These are phyloP conservation scores for Tangara arthus DNA, from an alignment of 2,797 vertebrate species.

Conservation along the genomic window DNA sequence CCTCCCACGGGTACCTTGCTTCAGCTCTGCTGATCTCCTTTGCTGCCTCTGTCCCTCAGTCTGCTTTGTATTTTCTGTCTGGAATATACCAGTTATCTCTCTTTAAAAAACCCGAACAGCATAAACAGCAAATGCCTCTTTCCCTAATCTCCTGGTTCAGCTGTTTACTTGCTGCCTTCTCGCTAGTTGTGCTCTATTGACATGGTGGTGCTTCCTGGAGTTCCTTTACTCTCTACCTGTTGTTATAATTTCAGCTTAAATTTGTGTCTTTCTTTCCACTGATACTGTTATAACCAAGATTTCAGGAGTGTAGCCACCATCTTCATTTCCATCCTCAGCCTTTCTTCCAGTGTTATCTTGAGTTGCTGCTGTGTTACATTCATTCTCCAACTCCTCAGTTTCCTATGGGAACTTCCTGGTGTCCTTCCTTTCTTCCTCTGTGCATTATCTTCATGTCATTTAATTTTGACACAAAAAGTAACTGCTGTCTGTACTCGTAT, in stretches of 20 bases:
- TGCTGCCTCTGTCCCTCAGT: not conserved
- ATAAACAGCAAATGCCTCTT: not conserved
- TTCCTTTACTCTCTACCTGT: not conserved
- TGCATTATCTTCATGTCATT: not conserved
- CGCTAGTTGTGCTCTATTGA: not conserved
- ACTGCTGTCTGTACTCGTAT: not conserved
- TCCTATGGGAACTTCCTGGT: not conserved
- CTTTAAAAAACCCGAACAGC: not conserved
- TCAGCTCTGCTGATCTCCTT: not conserved
- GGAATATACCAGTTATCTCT: not conserved
- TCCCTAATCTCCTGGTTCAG: not conserved
- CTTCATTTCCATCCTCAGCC: not conserved
- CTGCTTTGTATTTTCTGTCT: not conserved
- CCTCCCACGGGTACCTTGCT: rapidly evolving
- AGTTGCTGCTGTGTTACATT: not conserved
- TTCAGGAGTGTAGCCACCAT: not conserved
- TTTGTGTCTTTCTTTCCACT: not conserved
- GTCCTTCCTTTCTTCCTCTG: not conserved
- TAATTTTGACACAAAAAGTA: not conserved
- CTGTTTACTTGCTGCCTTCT: not conserved
- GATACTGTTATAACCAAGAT: not conserved
- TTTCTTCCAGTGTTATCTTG: not conserved
- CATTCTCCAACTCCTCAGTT: not conserved
- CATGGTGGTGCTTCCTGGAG: not conserved
- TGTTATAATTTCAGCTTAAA: not conserved